phyloP scores from a whole-genome alignment of 2,888 invertebrate genomes.

The Nymphalis polychloros region DNA sequence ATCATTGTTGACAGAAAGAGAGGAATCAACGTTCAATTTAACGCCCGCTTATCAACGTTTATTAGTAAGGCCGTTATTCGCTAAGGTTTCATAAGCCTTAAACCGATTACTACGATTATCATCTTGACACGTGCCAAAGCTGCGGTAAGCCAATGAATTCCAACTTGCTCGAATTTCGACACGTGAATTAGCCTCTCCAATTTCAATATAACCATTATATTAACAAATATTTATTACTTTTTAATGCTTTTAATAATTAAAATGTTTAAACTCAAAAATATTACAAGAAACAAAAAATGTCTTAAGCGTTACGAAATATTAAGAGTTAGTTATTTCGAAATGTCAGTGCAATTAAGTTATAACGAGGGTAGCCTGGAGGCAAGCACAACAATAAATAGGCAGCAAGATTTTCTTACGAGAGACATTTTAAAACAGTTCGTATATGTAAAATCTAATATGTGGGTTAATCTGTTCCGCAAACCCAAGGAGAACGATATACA shows the following conservation, averaged over 20 bases:
- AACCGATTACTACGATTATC: constrained; percentile 32
- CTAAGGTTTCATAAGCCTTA: constrained; percentile 60
- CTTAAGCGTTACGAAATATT: constrained; percentile 20
- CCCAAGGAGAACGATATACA: constrained; percentile 75
- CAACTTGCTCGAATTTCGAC: constrained; percentile 4
- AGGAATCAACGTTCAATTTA: too few species aligned
- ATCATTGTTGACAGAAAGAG: too few species aligned
- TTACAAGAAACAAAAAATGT: constrained; percentile 18
- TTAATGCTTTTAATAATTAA: background rate
- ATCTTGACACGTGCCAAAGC: constrained; percentile 27
- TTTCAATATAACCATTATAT: constrained; percentile 10
- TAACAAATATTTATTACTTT: background rate
- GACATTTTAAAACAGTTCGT: constrained; percentile 15
- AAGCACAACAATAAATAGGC: constrained; percentile 17
- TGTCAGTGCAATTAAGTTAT: constrained; percentile 22
- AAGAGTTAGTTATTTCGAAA: constrained; percentile 25
- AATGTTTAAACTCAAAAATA: background rate
- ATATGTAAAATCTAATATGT: constrained; percentile 19
- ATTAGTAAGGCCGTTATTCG: constrained; percentile 46
- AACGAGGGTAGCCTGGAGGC: constrained; percentile 24
- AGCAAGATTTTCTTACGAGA: constrained; percentile 22
- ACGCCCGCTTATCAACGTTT: too few species aligned
- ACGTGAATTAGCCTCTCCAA: constrained; percentile 2
- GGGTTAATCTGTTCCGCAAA: constrained; percentile 65
- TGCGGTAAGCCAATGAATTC: background rate